Percentiles rank a stretch among this genome's conserved stretches.
Evolutionary conservation across 2,797 vertebrate species (phyloP).

Genomic region (Lepilemur ruficaudatus): DNA sequence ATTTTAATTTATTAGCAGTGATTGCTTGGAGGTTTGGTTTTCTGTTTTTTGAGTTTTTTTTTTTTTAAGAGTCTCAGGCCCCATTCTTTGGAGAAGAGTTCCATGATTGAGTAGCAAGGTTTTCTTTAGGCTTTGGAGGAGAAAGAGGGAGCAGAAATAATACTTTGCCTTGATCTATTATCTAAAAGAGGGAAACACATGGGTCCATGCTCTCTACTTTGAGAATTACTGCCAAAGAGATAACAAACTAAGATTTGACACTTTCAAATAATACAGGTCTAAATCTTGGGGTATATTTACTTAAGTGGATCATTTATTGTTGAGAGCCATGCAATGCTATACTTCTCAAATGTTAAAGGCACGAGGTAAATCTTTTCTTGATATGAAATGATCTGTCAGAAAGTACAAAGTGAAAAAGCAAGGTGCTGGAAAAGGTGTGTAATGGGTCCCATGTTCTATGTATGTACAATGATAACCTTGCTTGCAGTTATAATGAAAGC

Average conservation of each 20-base stretch:
- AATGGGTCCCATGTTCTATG: fast-evolving
- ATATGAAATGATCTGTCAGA: neutral
- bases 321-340: neutral
- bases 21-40: neutral
- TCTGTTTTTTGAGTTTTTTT: neutral
- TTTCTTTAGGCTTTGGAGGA: neutral
- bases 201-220: neutral
- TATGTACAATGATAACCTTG: neutral
- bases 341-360: neutral
- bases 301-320: neutral
- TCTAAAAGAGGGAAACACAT: neutral
- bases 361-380: neutral
- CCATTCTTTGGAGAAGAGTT: neutral
- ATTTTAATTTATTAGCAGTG: neutral
- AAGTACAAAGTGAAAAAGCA: neutral
- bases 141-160: neutral
- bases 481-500: neutral
- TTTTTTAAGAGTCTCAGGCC: neutral
- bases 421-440: neutral
- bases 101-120: neutral
- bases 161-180: neutral
- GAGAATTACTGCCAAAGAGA: neutral
- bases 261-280: neutral
- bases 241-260: neutral
- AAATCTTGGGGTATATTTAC: neutral